These are phyloP conservation scores for Premnoplex brunnescens DNA, from an alignment of 2,797 vertebrate species.

Conservation along the genomic window DNA sequence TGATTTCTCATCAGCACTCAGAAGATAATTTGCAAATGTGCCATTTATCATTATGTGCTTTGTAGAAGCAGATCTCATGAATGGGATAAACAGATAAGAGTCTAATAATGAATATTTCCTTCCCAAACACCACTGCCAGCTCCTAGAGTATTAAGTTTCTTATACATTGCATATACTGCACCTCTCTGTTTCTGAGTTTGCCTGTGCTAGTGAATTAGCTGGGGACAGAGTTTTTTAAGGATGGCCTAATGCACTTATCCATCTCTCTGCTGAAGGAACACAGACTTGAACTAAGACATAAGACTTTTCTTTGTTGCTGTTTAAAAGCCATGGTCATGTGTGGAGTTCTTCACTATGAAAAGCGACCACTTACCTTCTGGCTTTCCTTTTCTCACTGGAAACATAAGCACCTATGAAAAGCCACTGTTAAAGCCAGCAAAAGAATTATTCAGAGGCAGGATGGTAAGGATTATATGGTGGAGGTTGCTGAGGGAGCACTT, in stretches of 20 bases:
- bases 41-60: slow-evolving; percentile 64
- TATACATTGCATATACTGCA: background rate
- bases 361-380: background rate
- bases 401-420: background rate
- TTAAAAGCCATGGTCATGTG: background rate
- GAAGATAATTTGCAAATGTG: slow-evolving; percentile 72
- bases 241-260: background rate
- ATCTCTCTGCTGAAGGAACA: background rate
- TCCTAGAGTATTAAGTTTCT: background rate
- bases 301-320: background rate
- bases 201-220: background rate
- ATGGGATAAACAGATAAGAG: slow-evolving; percentile 58
- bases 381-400: background rate
- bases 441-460: background rate
- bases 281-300: background rate
- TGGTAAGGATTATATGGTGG: background rate
- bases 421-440: background rate
- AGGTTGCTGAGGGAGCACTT: background rate
- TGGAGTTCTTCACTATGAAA: background rate
- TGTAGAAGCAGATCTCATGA: slow-evolving; percentile 44
- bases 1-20: slow-evolving; percentile 67
- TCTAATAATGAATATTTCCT: slow-evolving; percentile 45
- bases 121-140: background rate
- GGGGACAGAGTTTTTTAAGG: background rate
- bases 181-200: background rate